Conservation (phyloP, 2,113 vertebrate species). For the Azemiops feae region DNA sequence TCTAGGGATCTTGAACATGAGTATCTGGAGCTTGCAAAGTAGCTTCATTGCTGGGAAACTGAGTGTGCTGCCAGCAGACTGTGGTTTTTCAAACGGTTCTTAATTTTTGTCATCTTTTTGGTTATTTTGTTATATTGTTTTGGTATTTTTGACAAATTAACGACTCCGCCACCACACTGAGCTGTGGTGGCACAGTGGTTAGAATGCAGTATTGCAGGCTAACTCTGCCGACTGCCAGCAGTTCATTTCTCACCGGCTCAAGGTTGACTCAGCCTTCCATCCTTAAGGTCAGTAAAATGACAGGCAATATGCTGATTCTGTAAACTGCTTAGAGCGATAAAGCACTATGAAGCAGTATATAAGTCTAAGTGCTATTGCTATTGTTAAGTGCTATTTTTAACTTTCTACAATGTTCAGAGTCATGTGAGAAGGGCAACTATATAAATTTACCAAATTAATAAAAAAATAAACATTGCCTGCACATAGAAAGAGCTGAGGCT, state of each 20-base stretch:
- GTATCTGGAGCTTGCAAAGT: not conserved
- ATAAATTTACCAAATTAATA: not conserved
- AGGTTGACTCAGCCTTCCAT: not conserved
- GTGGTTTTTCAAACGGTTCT: not conserved
- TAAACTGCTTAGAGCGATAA: not conserved
- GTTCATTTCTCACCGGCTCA: not conserved
- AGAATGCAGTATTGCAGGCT: not conserved
- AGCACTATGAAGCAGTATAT: not conserved
- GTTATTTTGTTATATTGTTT: not conserved
- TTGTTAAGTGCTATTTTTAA: not conserved
- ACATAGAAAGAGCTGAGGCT: not conserved
- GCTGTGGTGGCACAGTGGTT: not conserved
- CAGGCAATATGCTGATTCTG: not conserved
- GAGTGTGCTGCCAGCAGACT: not conserved
- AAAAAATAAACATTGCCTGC: not conserved
- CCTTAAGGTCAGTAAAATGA: not conserved
- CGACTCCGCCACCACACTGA: not conserved
- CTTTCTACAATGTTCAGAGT: not conserved
- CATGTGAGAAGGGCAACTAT: not conserved
- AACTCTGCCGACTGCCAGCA: not conserved
- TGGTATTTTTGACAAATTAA: not conserved
- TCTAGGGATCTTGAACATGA: not conserved
- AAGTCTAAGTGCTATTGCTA: not conserved
- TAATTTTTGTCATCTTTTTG: not conserved
- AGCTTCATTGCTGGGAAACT: not conserved